These are phyloP conservation scores for Aplocera efformata DNA, from an alignment of 2,888 invertebrate species.

Conservation along the genomic window DNA sequence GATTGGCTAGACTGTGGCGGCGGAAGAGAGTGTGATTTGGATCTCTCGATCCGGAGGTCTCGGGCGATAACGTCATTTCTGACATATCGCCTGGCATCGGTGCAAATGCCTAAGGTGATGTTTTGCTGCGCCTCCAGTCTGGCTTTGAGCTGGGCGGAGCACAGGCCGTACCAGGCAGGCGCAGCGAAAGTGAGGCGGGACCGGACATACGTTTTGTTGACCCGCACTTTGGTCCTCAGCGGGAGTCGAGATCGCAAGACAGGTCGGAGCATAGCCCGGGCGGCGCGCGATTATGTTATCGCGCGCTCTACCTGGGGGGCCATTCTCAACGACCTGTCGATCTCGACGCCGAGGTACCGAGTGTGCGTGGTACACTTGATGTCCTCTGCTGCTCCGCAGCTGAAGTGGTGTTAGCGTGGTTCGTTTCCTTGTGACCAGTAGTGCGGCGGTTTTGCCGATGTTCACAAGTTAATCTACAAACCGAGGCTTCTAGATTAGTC, in stretches of 20 bases:
- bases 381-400: slow-evolving; percentile 5
- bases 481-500: slow-evolving; percentile 17
- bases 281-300: slow-evolving; percentile 3
- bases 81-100: slow-evolving; percentile 3
- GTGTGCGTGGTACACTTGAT: slow-evolving; percentile 10
- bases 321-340: slow-evolving; percentile 24
- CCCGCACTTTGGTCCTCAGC: slow-evolving; percentile 17
- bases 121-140: background rate
- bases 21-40: slow-evolving; percentile 6
- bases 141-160: background rate
- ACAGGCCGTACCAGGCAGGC: slow-evolving; percentile 18
- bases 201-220: slow-evolving; percentile 26
- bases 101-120: background rate
- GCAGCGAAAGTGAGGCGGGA: slow-evolving; percentile 21
- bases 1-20: too few relatives aligned
- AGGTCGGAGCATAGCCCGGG: slow-evolving; percentile 15
- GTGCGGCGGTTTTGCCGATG: slow-evolving; percentile 26
- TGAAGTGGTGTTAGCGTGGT: background rate
- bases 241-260: slow-evolving; percentile 24
- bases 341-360: slow-evolving; percentile 26
- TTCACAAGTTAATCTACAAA: slow-evolving; percentile 24
- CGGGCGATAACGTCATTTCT: slow-evolving; percentile 7
- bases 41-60: slow-evolving; percentile 4
- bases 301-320: slow-evolving; percentile 13
- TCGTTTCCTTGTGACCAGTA: background rate